Percentiles rank a stretch among this genome's conserved stretches.
These are phyloP conservation scores for Hydractinia symbiolongicarpus DNA, from an alignment of 30 jellyfish, hydroid and myxozoan genomes.

Conservation along the genomic window DNA sequence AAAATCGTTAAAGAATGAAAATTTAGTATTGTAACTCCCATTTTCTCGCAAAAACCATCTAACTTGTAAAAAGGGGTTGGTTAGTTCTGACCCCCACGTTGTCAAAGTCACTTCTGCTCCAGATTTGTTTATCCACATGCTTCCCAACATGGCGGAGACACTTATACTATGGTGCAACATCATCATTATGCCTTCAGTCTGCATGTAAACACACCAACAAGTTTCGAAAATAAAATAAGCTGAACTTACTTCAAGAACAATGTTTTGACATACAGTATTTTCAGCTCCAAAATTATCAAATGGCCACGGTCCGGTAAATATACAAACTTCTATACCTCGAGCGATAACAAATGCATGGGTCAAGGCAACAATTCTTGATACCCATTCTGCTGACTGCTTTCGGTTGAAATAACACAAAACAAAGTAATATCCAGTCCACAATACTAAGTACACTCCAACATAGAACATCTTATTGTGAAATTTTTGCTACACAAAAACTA, in stretches of 20 bases:
- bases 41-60: conserved; percentile 78
- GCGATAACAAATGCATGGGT: conserved; percentile 55
- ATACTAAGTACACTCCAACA: neutral
- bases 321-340: conserved; percentile 32
- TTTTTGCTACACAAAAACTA: neutral
- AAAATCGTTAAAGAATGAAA: conserved; percentile 63
- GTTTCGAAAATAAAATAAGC: conserved; percentile 80
- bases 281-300: conserved; percentile 57
- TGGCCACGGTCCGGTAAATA: conserved; percentile 59
- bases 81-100: conserved; percentile 87
- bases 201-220: conserved; percentile 72
- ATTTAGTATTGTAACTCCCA: conserved; percentile 40
- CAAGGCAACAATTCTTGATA: conserved; percentile 69
- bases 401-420: conserved; percentile 12
- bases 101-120: conserved; percentile 78
- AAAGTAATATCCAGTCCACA: conserved; percentile 54
- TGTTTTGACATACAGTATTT: conserved; percentile 44
- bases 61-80: conserved; percentile 79
- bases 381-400: conserved; percentile 51
- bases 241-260: conserved; percentile 44
- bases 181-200: conserved; percentile 78
- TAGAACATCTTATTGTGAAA: neutral
- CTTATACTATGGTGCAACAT: conserved; percentile 75
- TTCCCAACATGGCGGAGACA: conserved; percentile 58
- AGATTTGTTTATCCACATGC: conserved; percentile 53